These are phyloP conservation scores for Fundulus diaphanus DNA, from an alignment of 2,797 vertebrate genomes.

Conservation along the genomic window DNA sequence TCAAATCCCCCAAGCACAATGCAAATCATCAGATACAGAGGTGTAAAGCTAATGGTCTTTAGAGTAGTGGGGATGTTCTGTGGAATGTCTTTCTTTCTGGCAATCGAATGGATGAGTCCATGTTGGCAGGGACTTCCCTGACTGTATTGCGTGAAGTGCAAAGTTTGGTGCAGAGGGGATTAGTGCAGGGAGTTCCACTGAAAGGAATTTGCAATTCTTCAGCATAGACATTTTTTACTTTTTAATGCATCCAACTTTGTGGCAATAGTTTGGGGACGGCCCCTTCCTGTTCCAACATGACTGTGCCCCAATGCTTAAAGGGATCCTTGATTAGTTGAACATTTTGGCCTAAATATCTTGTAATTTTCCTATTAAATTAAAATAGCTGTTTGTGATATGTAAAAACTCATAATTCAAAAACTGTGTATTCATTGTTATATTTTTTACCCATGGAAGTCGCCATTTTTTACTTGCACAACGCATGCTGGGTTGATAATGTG, in stretches of 20 bases:
- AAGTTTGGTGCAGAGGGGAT: neutral
- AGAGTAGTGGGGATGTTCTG: neutral
- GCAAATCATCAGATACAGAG: neutral
- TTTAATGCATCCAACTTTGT: neutral
- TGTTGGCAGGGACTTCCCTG: neutral
- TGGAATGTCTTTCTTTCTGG: neutral
- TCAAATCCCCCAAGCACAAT: no score
- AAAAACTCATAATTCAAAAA: no score
- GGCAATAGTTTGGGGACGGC: neutral
- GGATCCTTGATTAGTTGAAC: no score
- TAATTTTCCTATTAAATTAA: no score
- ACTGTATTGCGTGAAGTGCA: neutral
- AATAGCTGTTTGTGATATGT: no score
- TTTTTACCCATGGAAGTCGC: no score
- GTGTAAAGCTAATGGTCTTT: neutral
- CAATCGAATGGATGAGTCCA: neutral
- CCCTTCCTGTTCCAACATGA: neutral
- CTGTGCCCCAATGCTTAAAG: neutral
- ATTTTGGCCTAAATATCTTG: no score
- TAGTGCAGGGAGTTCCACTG: neutral
- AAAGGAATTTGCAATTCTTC: neutral
- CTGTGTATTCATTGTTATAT: no score
- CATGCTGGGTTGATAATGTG: no score
- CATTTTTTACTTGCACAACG: no score
- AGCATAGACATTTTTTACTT: neutral